Percentiles rank a stretch among this genome's conserved stretches.
Conservation (phyloP, 1,140 invertebrate species). For the Drosophila micromelanica region DNA sequence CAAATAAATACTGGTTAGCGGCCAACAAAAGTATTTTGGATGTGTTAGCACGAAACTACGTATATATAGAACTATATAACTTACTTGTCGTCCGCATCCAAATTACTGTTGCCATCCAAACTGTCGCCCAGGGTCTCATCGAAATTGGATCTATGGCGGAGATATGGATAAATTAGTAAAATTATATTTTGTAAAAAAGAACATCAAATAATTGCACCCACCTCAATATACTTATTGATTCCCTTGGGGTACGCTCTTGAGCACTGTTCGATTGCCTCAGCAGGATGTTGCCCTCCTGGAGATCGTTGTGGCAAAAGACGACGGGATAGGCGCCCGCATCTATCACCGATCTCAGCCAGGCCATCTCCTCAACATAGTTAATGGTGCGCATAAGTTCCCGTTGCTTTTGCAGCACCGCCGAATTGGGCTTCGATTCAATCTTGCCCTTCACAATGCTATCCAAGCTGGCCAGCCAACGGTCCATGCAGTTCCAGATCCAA, state of each 20-base stretch:
- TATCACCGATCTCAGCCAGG: conserved; percentile 87
- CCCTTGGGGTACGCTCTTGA: conserved; percentile 40
- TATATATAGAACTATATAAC: conserved; percentile 19
- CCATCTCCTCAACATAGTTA: conserved; percentile 87
- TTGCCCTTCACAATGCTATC: conserved; percentile 76
- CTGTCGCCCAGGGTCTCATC: conserved; percentile 71
- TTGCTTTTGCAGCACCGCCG: conserved; percentile 58
- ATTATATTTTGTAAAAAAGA: not conserved
- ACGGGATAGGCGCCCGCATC: conserved; percentile 90
- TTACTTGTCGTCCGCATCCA: conserved; percentile 64
- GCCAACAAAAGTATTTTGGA: conserved; percentile 41
- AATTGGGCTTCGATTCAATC: conserved; percentile 59
- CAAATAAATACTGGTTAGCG: conserved; percentile 56
- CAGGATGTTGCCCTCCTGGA: conserved; percentile 94
- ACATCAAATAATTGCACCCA: conserved; percentile 18
- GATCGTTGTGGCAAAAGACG: conserved; percentile 98
- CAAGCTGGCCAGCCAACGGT: conserved; percentile 88
- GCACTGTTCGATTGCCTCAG: conserved; percentile 46
- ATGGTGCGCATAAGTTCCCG: conserved; percentile 76
- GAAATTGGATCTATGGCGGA: conserved; percentile 56
- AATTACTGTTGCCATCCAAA: conserved; percentile 69
- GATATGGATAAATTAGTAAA: not conserved
- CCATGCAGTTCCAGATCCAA: conserved; percentile 96
- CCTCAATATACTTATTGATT: conserved; percentile 62
- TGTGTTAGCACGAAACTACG: conserved; percentile 27